Evolutionary conservation across 2,113 vertebrate species (phyloP), one percentile per base, ranked within the genome.

Genomic region (Heloderma charlesbogerti): DNA sequence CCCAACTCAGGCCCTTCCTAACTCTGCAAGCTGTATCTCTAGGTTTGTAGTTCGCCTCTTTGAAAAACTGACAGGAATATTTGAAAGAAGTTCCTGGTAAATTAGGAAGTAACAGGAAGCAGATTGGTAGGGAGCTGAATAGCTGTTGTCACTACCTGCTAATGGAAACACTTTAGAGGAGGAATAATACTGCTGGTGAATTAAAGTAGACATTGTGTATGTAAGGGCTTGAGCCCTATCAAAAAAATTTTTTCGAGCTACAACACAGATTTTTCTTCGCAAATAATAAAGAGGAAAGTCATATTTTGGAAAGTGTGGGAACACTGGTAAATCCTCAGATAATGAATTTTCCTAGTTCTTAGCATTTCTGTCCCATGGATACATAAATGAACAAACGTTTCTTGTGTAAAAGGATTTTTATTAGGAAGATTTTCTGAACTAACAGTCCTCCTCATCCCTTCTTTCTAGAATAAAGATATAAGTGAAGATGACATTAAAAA

Each of bases 401-500:
- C 0, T 0, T 89, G 8, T 13, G 22, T 6, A 57, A 84, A 89
- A 89, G 10, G 2, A 60, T 7, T 81, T 72, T 57, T 34, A 22
- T 75, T 72, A 51, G 27, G 37, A 77, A 72, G 48, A 3, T 34
- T 25, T 54, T 75, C 6, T 77, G 34, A 63, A 82, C 15, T 85
- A 74, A 71, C 3, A 37, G 16, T 88, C 29, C 43, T 25, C 83
- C 72, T 89, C 78, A 88, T 37, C 88, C 66, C 88, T 89, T 82
- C 83, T 75, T 0, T 94, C 81, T 95, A 99, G 98, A 96, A 95
- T 77, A 93, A 97, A 92, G 95, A 94, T 40, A 72, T 97, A 66
- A 92, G 80, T 1, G 98, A 98, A 91, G 97, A 98, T 86, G 97
- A 97, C 22, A 85, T 99, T 93, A 98, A 97, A 95, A 95, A 96